A percentile compares a stretch with the other conserved stretches of the same genome.
These are phyloP conservation scores for Ramphastos sulfuratus DNA, from an alignment of 2,113 vertebrate species.

Conservation along the genomic window DNA sequence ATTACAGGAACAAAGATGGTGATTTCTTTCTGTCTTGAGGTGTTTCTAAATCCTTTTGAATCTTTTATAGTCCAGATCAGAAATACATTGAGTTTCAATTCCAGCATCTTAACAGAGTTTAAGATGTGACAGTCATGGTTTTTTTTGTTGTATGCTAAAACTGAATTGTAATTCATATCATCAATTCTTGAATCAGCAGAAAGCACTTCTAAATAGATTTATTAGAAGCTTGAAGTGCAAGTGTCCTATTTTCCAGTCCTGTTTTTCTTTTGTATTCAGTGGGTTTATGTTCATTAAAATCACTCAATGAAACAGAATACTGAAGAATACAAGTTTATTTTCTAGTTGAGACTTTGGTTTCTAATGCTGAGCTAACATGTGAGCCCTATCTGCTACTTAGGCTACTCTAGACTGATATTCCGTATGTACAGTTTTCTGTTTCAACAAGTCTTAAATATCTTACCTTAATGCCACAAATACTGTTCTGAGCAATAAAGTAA, in stretches of 20 bases:
- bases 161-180: background rate
- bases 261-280: background rate
- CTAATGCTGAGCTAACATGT: conserved; percentile 10
- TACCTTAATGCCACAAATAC: background rate
- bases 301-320: background rate
- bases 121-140: background rate
- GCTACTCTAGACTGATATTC: background rate
- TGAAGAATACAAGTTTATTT: conserved; percentile 53
- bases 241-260: background rate
- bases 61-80: background rate
- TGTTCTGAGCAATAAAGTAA: background rate
- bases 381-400: background rate
- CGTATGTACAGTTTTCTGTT: background rate
- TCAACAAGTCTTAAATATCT: background rate
- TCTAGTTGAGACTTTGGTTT: conserved; percentile 23
- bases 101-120: background rate
- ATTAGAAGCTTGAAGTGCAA: conserved; percentile 4
- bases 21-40: background rate
- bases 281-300: background rate
- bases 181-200: conserved; percentile 1
- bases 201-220: background rate
- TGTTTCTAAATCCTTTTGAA: background rate
- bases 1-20: background rate
- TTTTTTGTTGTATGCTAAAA: background rate
- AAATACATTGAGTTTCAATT: background rate